These are phyloP conservation scores for Oreochromis spilurus DNA, from an alignment of 2,113 vertebrate genomes.

Conservation along the genomic window DNA sequence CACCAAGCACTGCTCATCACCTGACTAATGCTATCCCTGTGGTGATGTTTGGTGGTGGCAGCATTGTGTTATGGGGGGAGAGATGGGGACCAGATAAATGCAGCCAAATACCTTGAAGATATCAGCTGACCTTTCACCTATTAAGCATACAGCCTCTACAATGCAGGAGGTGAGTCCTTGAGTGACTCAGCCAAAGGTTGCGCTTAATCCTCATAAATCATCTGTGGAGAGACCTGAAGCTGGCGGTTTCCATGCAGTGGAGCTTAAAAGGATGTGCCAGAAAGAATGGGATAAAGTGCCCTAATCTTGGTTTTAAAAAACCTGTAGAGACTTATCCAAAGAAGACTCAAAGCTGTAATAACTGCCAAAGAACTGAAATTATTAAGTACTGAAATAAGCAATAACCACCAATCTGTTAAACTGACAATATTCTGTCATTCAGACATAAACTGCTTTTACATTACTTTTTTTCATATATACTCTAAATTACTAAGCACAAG, in stretches of 20 bases:
- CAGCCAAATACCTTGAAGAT: not conserved
- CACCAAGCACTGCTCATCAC: not conserved
- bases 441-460: not conserved
- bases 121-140: not conserved
- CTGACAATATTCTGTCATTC: not conserved
- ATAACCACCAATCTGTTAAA: not conserved
- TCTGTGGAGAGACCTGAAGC: not conserved
- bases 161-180: not conserved
- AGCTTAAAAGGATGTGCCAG: not conserved
- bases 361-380: not conserved
- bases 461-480: not conserved
- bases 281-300: not conserved
- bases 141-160: not conserved
- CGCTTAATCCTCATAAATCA: not conserved
- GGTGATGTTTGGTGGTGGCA: not conserved
- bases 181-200: not conserved
- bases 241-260: not conserved
- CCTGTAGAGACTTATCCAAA: not conserved
- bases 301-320: not conserved
- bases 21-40: not conserved
- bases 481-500: not conserved
- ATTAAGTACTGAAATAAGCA: not conserved
- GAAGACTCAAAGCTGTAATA: not conserved
- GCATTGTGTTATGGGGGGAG: not conserved
- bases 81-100: not conserved